Evolutionary conservation across 2,888 invertebrate species (phyloP).

Genomic region (Cosmia trapezina): DNA sequence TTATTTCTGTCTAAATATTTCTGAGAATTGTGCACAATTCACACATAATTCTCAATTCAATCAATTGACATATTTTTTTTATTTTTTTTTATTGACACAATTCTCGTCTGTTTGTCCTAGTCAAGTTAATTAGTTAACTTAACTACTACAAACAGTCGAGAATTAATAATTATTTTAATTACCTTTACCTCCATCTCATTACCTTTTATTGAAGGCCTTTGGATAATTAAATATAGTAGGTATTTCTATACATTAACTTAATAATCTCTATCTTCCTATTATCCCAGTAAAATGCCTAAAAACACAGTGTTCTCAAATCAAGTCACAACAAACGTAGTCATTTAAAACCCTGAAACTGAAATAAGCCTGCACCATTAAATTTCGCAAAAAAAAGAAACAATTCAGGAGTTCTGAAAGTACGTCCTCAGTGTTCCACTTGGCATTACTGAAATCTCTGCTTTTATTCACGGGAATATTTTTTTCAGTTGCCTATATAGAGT

Average conservation of each 20-base stretch:
- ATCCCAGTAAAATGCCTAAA: not conserved
- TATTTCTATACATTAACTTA: not conserved
- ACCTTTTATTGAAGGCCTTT: not conserved
- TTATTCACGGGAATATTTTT: constrained; percentile 63
- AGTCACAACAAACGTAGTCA: constrained; percentile 12
- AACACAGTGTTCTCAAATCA: not conserved
- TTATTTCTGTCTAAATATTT: not conserved
- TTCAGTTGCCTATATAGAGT: constrained; percentile 40
- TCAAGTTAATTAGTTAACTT: too few relatives aligned
- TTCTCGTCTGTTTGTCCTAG: too few relatives aligned
- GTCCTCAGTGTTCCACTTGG: constrained; percentile 57
- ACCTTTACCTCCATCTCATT: not conserved
- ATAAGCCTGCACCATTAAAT: constrained; percentile 27
- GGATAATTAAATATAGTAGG: not conserved
- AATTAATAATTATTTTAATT: not conserved
- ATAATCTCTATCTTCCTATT: not conserved
- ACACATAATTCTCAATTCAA: too few relatives aligned
- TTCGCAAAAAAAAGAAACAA: constrained; percentile 30
- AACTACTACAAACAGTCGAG: too few relatives aligned
- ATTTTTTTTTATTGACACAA: too few relatives aligned
- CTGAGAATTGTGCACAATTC: too few relatives aligned
- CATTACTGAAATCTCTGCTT: constrained; percentile 61
- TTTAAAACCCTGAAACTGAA: constrained; percentile 19
- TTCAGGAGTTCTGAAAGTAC: constrained; percentile 51
- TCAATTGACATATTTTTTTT: too few relatives aligned